Percentiles rank a stretch among this genome's conserved stretches.
Conservation (phyloP, 2,888 invertebrate genomes). For the Diplolepis rosae region DNA sequence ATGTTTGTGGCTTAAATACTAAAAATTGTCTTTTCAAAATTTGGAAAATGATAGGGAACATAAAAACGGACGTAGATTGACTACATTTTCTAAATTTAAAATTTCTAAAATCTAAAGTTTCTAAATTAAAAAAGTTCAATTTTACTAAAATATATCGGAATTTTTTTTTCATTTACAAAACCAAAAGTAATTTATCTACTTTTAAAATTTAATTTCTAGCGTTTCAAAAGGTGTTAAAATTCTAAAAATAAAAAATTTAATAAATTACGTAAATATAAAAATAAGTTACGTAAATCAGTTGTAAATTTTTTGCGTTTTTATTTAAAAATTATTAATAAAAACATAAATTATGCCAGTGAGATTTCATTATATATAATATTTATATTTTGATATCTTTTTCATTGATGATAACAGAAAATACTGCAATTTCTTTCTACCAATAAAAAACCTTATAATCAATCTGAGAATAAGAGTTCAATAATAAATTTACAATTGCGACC, state of each 20-base stretch:
- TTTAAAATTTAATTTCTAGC: background rate
- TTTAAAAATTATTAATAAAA: conserved; percentile 28
- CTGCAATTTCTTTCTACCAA: background rate
- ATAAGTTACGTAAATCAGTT: background rate
- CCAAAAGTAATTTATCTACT: no score
- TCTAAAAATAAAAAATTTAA: background rate
- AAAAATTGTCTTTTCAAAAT: no score
- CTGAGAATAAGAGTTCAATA: background rate
- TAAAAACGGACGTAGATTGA: no score
- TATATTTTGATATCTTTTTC: conserved; percentile 22
- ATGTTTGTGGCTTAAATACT: no score
- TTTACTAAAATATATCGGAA: no score
- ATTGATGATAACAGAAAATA: conserved; percentile 11
- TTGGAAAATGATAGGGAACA: no score
- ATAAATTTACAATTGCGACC: background rate
- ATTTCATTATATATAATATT: conserved; percentile 7
- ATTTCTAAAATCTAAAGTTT: no score
- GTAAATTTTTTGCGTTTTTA: conserved; percentile 6
- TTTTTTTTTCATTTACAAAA: no score
- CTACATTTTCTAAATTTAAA: no score
- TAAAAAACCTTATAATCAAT: background rate
- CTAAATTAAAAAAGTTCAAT: no score
- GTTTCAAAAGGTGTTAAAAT: no score
- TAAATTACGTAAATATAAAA: background rate
- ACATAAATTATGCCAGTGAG: conserved; percentile 28